phyloP scores from a whole-genome alignment of 2,888 invertebrate species.

The Bellardia bayeri region DNA sequence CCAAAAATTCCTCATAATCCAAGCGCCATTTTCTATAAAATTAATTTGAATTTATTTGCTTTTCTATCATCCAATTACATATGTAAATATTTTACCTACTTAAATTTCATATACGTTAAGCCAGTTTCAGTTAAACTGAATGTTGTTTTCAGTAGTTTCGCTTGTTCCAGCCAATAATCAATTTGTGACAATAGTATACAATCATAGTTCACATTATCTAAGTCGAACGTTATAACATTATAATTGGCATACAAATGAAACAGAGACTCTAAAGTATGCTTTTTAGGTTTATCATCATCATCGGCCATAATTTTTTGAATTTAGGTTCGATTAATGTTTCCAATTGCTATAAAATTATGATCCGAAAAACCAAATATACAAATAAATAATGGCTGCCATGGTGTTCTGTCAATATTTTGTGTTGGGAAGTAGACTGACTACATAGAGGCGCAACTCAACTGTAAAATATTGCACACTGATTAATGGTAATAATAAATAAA shows the following conservation, averaged over 20 bases:
- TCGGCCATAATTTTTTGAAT: constrained; percentile 70
- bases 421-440: too few relatives aligned
- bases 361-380: not conserved
- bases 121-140: constrained; percentile 77
- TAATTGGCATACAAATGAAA: constrained; percentile 77
- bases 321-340: not conserved
- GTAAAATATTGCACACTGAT: too few relatives aligned
- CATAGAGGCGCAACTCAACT: too few relatives aligned
- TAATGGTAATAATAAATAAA: too few relatives aligned
- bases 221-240: constrained; percentile 73
- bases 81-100: constrained; percentile 58
- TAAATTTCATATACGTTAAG: constrained; percentile 77
- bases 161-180: constrained; percentile 77
- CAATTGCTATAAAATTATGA: too few relatives aligned
- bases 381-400: constrained; percentile 26
- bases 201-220: constrained; percentile 76
- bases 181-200: constrained; percentile 77
- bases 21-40: constrained; percentile 77
- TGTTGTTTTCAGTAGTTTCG: constrained; percentile 74
- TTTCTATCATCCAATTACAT: too few relatives aligned
- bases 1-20: constrained; percentile 76
- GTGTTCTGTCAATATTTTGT: not conserved
- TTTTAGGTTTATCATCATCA: constrained; percentile 75
- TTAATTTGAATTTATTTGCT: not conserved
- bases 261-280: constrained; percentile 77